phyloP scores from a whole-genome alignment of 2,113 vertebrate species.

The Camelus bactrianus region DNA sequence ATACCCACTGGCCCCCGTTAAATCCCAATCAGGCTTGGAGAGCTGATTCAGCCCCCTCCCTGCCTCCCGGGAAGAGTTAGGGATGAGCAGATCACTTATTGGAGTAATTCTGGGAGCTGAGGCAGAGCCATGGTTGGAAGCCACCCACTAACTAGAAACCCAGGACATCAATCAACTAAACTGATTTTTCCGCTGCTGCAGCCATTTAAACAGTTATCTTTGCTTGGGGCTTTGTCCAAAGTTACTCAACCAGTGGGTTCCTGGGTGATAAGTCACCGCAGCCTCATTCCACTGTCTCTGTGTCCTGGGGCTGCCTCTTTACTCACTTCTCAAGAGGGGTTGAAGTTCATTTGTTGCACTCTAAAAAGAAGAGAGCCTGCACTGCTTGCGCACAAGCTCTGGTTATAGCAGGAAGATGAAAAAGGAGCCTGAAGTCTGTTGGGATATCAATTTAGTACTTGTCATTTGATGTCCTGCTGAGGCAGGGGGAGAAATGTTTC shows the following conservation, averaged over 20 bases:
- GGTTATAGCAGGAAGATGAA: slow-evolving; percentile 69
- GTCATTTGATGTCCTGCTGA: slow-evolving; percentile 57
- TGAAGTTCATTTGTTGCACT: slow-evolving; percentile 80
- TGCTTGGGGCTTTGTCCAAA: slow-evolving; percentile 82
- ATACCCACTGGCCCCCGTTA: slow-evolving; percentile 70
- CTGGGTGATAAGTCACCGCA: slow-evolving; percentile 77
- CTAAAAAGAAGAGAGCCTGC: slow-evolving; percentile 65
- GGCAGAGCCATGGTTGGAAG: slow-evolving; percentile 79
- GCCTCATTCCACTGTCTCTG: slow-evolving; percentile 70
- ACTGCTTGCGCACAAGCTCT: slow-evolving; percentile 53
- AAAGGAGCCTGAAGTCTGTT: slow-evolving; percentile 48
- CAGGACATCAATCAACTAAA: slow-evolving; percentile 81
- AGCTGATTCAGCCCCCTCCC: slow-evolving; percentile 66
- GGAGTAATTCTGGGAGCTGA: slow-evolving; percentile 81
- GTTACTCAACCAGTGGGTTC: slow-evolving; percentile 78
- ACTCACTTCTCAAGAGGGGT: slow-evolving; percentile 78
- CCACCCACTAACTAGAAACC: slow-evolving; percentile 82
- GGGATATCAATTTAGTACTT: slow-evolving; percentile 71
- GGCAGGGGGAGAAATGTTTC: background rate
- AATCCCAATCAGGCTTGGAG: slow-evolving; percentile 74
- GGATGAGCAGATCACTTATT: slow-evolving; percentile 79
- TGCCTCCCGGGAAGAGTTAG: slow-evolving; percentile 62
- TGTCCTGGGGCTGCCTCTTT: slow-evolving; percentile 81
- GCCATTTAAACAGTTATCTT: slow-evolving; percentile 82
- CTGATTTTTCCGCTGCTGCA: slow-evolving; percentile 77